Percentiles rank a stretch among this genome's conserved stretches.
phyloP scores from a whole-genome alignment of 1,140 invertebrate genomes.

The Drosophila kohkoa region DNA sequence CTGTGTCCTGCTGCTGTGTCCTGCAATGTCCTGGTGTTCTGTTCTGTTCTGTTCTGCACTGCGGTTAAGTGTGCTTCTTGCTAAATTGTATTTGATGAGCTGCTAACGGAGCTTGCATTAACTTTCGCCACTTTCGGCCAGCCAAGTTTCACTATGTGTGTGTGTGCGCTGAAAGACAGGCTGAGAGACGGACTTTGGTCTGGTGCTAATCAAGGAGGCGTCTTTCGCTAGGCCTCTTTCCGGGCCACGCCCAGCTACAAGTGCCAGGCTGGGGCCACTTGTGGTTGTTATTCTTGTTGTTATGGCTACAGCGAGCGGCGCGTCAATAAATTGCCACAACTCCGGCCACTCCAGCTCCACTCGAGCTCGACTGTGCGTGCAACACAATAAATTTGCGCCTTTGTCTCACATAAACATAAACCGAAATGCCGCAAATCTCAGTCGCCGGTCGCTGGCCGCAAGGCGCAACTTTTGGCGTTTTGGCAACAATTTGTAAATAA shows the following conservation, averaged over 20 bases:
- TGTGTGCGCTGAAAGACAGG: background rate
- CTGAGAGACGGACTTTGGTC: background rate
- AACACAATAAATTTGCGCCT: conserved; percentile 69
- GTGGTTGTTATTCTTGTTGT: conserved; percentile 31
- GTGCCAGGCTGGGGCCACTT: conserved; percentile 30
- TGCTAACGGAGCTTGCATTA: conserved; percentile 57
- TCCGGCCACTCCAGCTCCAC: background rate
- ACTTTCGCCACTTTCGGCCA: conserved; percentile 24
- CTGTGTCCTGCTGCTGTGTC: background rate
- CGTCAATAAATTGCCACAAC: conserved; percentile 58
- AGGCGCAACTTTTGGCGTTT: conserved; percentile 67
- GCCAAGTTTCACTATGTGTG: background rate
- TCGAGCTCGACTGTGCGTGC: conserved; percentile 23
- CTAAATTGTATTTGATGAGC: conserved; percentile 67
- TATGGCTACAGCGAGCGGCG: conserved; percentile 7
- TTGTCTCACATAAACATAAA: conserved; percentile 76
- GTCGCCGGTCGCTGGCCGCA: conserved; percentile 44
- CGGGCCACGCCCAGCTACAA: conserved; percentile 21
- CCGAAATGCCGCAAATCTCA: conserved; percentile 78
- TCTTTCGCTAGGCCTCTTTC: conserved; percentile 27
- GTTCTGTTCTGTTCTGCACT: conserved; percentile 4
- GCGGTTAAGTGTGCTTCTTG: conserved; percentile 33
- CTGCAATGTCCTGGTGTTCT: conserved; percentile 10
- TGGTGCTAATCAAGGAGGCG: conserved; percentile 68
- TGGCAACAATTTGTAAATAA: conserved; percentile 81